Base-by-base conservation (phyloP, 2,888 invertebrate species). In the Ctenicera cuprea region DNA sequence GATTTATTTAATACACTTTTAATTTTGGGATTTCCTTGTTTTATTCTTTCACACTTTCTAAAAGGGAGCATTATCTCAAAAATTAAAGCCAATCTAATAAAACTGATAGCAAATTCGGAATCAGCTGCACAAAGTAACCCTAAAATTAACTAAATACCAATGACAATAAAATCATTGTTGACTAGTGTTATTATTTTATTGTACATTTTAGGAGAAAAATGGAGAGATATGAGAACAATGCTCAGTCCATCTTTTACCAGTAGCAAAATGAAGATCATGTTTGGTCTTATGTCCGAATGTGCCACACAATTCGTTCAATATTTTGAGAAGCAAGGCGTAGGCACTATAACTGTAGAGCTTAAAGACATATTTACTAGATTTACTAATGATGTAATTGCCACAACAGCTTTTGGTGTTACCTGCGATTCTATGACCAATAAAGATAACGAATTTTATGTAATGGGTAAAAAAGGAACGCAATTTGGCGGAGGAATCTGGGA, bases 381-480 rank as follows among this genome's bases (percentile, higher is more conserved):
- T 73, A 83, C 88, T 0, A 89, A 87, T 71, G 89, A 89, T 77
- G 88, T 89, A 2, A 89, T 89, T 64, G 89, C 89, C 0, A 85
- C 88, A 0, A 86, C 87, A 37, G 89, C 88, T 0, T 89, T 89
- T 73, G 89, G 89, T 0, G 76, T 89, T 0, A 86, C 88, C 74
- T 87, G 90, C 0, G 86, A 91, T 77, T 90, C 91, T 0, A 86
- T 88, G 18, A 80, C 82, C 0, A 86, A 90, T 0, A 83, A 81
- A 5, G 80, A 89, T 0, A 90, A 90, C 76, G 81, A 88, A 22
- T 91, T 91, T 79, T 90, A 33, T 74, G 63, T 77, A 33, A 88
- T 86, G 84, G 90, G 90, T 33, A 88, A 87, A 61, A 82, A 80
- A 12, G 80, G 87, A 16, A 87, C 88, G 0, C 85, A 83, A 0